Conservation (phyloP, 2,888 invertebrate species). For the Caenorhabditis sp. region DNA sequence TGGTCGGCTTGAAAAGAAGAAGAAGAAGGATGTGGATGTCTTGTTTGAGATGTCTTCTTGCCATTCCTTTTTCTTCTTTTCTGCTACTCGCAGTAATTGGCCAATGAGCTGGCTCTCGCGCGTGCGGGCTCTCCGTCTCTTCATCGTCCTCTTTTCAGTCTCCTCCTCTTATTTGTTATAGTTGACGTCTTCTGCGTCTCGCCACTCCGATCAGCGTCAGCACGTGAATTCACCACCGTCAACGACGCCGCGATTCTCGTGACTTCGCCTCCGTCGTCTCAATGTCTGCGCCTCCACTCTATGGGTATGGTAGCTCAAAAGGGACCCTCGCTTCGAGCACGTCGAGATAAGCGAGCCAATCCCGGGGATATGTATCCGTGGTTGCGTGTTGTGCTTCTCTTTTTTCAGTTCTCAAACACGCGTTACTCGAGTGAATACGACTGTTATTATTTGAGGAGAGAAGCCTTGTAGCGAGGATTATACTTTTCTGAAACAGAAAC, state of each 20-base stretch:
- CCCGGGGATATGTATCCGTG: no score
- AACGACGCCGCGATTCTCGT: slow-evolving; percentile 16
- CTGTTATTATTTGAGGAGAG: no score
- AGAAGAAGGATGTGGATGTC: slow-evolving; percentile 6
- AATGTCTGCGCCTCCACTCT: slow-evolving; percentile 22
- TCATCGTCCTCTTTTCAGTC: slow-evolving; percentile 20
- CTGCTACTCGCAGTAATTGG: slow-evolving; percentile 21
- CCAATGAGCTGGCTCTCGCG: slow-evolving; percentile 25
- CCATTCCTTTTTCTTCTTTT: slow-evolving; percentile 5
- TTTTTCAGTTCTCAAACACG: neutral
- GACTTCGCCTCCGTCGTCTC: slow-evolving; percentile 16
- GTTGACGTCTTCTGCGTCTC: slow-evolving; percentile 32
- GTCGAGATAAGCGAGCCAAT: neutral
- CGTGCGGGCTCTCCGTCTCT: neutral
- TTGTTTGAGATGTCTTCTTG: neutral
- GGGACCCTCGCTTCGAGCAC: neutral
- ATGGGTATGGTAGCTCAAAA: slow-evolving; percentile 13
- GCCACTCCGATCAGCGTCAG: neutral
- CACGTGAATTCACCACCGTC: slow-evolving; percentile 25
- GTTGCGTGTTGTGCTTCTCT: no score
- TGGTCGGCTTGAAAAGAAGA: slow-evolving; percentile 1
- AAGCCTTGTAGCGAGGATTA: neutral
- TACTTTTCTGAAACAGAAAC: neutral
- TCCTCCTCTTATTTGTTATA: slow-evolving; percentile 12
- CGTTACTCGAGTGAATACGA: neutral